Evolutionary conservation across 1,140 invertebrate genomes (phyloP).

Genomic region (Orius laevigatus): DNA sequence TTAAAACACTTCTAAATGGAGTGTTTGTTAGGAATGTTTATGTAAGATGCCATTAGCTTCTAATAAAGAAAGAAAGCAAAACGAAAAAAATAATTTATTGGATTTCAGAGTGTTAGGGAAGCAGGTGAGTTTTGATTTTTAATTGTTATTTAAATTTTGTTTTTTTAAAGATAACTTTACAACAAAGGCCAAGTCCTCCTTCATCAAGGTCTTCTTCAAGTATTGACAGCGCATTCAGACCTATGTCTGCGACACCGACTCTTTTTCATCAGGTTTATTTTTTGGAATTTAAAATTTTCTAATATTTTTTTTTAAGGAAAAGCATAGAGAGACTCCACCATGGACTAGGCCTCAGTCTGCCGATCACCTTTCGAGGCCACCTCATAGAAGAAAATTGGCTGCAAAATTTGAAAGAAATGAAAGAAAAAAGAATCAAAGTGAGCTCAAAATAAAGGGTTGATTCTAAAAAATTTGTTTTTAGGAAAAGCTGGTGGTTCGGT

Average conservation of each 20-base stretch:
- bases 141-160: slow-evolving; percentile 3
- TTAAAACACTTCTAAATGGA: neutral
- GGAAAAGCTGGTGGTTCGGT: slow-evolving; percentile 11
- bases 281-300: neutral
- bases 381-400: slow-evolving; percentile 16
- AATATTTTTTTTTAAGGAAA: slow-evolving; percentile 7
- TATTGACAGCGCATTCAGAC: slow-evolving; percentile 2
- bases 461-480: slow-evolving; percentile 3
- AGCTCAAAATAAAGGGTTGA: no score
- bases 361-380: slow-evolving; percentile 7
- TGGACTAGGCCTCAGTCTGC: slow-evolving; percentile 20
- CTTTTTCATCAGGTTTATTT: slow-evolving; percentile 7
- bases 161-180: slow-evolving; percentile 13
- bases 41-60: slow-evolving; percentile 14
- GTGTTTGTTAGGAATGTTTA: neutral
- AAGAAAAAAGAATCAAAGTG: slow-evolving; percentile 1
- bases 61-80: slow-evolving; percentile 13
- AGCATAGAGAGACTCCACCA: slow-evolving; percentile 15
- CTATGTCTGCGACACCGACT: slow-evolving; percentile 15
- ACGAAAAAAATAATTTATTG: slow-evolving; percentile 14
- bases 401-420: slow-evolving; percentile 15
- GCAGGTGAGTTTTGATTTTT: slow-evolving; percentile 9
- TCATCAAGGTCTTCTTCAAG: slow-evolving; percentile 10
- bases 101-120: slow-evolving; percentile 13
- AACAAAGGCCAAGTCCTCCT: slow-evolving; percentile 9